Percentiles rank a stretch among this genome's conserved stretches.
These are phyloP conservation scores for Lepetodrilus schrolli DNA, from an alignment of 2,888 invertebrate species.

Conservation along the genomic window DNA sequence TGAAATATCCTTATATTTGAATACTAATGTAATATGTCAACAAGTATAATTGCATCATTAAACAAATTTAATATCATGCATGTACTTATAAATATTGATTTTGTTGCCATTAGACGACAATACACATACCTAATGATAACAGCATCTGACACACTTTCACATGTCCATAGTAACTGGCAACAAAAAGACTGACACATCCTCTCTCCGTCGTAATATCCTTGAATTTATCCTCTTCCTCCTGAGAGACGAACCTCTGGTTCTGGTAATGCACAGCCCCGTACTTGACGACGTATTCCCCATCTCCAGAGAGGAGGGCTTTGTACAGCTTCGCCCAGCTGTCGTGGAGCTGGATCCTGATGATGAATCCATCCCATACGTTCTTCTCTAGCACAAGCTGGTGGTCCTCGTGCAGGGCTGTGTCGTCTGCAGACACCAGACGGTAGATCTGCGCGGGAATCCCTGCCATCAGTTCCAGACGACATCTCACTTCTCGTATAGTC, in stretches of 20 bases:
- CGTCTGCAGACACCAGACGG: slow-evolving; percentile 53
- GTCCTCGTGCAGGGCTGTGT: slow-evolving; percentile 50
- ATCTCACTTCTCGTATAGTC: slow-evolving; percentile 49
- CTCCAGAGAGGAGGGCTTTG: slow-evolving; percentile 37
- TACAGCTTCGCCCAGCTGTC: slow-evolving; percentile 55
- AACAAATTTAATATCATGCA: too few species aligned
- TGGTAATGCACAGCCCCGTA: slow-evolving; percentile 49
- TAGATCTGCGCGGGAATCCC: slow-evolving; percentile 61
- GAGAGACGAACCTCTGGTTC: slow-evolving; percentile 45
- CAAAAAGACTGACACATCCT: slow-evolving; percentile 51
- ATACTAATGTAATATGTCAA: too few species aligned
- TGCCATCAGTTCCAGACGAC: slow-evolving; percentile 54
- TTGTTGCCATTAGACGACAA: too few species aligned
- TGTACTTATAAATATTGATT: too few species aligned
- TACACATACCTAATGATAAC: slow-evolving; percentile 43
- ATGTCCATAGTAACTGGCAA: slow-evolving; percentile 52
- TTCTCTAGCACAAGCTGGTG: slow-evolving; percentile 51
- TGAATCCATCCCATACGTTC: slow-evolving; percentile 60
- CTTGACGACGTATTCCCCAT: slow-evolving; percentile 52
- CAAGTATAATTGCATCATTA: too few species aligned
- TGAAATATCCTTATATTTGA: too few species aligned
- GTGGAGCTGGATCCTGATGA: slow-evolving; percentile 50
- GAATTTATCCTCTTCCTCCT: slow-evolving; percentile 46
- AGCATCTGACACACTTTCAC: slow-evolving; percentile 54
- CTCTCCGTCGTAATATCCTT: slow-evolving; percentile 51